A percentile compares a stretch with the other conserved stretches of the same genome.
phyloP scores from a whole-genome alignment of 2,888 invertebrate species.

The Rhyacophila evoluta region DNA sequence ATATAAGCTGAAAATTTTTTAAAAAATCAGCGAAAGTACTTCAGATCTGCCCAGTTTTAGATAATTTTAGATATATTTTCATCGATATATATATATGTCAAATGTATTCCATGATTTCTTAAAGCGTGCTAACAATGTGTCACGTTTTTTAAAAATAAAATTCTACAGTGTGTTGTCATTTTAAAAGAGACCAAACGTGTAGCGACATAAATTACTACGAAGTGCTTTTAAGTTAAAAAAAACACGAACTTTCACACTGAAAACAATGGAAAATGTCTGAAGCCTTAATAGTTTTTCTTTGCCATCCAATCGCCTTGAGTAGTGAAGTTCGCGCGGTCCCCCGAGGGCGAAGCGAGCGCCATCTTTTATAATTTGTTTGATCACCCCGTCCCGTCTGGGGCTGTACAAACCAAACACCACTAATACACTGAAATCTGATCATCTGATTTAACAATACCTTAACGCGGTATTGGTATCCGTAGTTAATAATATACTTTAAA shows the following conservation, averaged over 20 bases:
- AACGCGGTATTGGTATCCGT: background rate
- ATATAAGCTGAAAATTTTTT: no score
- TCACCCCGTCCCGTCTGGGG: conserved; percentile 56
- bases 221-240: conserved; percentile 12
- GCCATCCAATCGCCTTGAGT: conserved; percentile 31
- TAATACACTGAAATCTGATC: background rate
- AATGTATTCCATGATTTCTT: no score
- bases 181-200: background rate
- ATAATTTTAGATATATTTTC: no score
- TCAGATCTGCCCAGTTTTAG: no score
- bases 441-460: background rate
- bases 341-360: conserved; percentile 54
- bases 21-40: no score
- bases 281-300: conserved; percentile 23
- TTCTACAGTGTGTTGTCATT: background rate
- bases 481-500: no score
- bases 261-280: conserved; percentile 22
- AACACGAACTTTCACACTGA: conserved; percentile 12
- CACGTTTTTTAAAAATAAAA: no score
- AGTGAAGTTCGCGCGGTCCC: conserved; percentile 31
- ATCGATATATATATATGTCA: no score
- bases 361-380: conserved; percentile 65
- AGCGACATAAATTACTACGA: background rate
- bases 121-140: no score
- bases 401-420: conserved; percentile 7